Evolutionary conservation across 2,113 vertebrate genomes (phyloP).

Genomic region (Puntigrus tetrazona): DNA sequence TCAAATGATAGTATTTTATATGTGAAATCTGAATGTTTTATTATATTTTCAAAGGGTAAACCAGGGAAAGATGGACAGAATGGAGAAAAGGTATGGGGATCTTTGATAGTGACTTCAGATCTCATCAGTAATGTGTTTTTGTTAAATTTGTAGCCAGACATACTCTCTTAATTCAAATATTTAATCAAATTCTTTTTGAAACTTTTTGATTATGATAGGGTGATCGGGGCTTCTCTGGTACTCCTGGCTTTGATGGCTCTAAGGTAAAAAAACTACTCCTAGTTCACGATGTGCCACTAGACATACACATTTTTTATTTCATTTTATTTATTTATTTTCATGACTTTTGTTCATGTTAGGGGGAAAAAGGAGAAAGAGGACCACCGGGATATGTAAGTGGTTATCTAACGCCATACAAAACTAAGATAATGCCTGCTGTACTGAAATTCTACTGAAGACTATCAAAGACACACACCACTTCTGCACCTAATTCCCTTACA

Average conservation of each 20-base stretch:
- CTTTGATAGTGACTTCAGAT: background rate
- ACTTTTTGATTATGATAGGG: conserved; percentile 61
- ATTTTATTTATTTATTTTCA: background rate
- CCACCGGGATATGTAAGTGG: conserved; percentile 85
- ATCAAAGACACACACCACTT: background rate
- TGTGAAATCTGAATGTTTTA: background rate
- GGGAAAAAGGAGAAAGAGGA: conserved; percentile 83
- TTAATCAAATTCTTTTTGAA: conserved; percentile 14
- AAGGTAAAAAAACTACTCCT: conserved; percentile 55
- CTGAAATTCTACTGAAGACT: background rate
- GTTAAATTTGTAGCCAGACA: too few relatives aligned
- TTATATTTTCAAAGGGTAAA: conserved; percentile 81
- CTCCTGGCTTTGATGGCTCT: conserved; percentile 56
- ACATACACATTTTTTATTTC: background rate
- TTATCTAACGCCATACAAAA: background rate
- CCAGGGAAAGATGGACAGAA: conserved; percentile 88
- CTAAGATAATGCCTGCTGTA: background rate
- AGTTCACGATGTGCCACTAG: background rate
- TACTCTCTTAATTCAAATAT: background rate
- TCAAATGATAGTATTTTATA: background rate
- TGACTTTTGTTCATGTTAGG: conserved; percentile 71
- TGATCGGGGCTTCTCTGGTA: conserved; percentile 66
- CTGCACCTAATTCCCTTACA: background rate
- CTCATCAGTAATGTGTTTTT: background rate
- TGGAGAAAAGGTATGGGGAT: conserved; percentile 75